Evolutionary conservation across 92 coral and sea anemone species (phyloP).

Genomic region (Epizoanthus stellaris): DNA sequence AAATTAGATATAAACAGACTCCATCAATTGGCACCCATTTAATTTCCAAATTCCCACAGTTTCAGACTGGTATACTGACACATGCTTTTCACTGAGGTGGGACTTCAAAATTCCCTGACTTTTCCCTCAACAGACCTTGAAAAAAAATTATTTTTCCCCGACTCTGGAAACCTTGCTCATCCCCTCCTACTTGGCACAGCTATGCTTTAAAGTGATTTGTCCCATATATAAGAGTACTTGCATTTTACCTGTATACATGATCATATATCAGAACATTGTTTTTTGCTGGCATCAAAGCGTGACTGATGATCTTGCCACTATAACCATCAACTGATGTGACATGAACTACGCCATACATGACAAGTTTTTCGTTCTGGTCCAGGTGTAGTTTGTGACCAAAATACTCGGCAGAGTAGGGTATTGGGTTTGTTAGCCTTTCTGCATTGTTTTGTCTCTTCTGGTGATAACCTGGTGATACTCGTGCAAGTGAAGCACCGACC

Average conservation of each 20-base stretch:
- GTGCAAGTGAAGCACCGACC: constrained; percentile 35
- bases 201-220: too few species aligned
- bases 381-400: constrained; percentile 65
- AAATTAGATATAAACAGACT: too few species aligned
- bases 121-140: too few species aligned
- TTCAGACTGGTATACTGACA: too few species aligned
- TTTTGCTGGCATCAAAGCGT: constrained; percentile 53
- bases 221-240: neutral
- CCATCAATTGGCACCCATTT: too few species aligned
- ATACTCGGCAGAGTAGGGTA: constrained; percentile 60
- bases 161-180: too few species aligned
- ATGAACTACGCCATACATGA: constrained; percentile 57
- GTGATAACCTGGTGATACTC: constrained; percentile 47
- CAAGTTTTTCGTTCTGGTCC: constrained; percentile 66
- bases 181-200: too few species aligned
- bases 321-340: constrained; percentile 59
- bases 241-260: constrained; percentile 30
- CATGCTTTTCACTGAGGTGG: too few species aligned
- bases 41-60: too few species aligned
- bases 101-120: neutral
- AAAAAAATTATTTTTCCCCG: too few species aligned
- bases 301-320: constrained; percentile 53
- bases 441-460: constrained; percentile 16
- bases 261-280: constrained; percentile 51
- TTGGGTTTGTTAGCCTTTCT: constrained; percentile 52